phyloP scores from a whole-genome alignment of 2,113 vertebrate genomes.

The Rhinolophus ferrumequinum region DNA sequence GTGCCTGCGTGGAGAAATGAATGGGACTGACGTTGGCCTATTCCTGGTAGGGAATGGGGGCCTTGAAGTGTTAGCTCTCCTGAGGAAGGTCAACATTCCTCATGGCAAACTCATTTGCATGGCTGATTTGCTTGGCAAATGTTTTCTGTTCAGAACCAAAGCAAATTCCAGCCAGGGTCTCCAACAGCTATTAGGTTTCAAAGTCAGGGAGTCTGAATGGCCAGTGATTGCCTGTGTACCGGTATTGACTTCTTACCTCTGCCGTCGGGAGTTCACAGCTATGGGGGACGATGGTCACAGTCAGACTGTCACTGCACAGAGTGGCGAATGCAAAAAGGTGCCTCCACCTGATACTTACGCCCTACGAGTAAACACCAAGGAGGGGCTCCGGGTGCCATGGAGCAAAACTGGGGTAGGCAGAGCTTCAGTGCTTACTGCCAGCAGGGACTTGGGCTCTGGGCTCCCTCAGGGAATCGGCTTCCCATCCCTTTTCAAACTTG shows the following conservation, averaged over 20 bases:
- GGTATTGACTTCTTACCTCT: neutral
- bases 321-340: neutral
- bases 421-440: too few relatives aligned
- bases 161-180: neutral
- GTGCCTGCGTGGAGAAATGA: accelerated
- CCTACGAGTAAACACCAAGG: neutral
- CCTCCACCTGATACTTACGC: accelerated
- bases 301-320: too few relatives aligned
- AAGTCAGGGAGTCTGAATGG: neutral
- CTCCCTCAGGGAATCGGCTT: neutral
- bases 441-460: neutral
- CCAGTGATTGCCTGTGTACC: neutral
- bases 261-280: neutral
- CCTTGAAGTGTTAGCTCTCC: neutral
- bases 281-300: neutral
- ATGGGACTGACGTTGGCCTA: too few relatives aligned
- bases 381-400: accelerated
- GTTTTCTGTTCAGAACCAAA: neutral
- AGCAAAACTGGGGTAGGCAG: neutral
- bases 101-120: neutral
- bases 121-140: neutral
- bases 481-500: neutral
- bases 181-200: neutral
- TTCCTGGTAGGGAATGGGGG: neutral
- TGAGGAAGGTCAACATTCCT: neutral